Evolutionary conservation across 2,113 vertebrate species (phyloP).

Genomic region (Neotragus moschatus): DNA sequence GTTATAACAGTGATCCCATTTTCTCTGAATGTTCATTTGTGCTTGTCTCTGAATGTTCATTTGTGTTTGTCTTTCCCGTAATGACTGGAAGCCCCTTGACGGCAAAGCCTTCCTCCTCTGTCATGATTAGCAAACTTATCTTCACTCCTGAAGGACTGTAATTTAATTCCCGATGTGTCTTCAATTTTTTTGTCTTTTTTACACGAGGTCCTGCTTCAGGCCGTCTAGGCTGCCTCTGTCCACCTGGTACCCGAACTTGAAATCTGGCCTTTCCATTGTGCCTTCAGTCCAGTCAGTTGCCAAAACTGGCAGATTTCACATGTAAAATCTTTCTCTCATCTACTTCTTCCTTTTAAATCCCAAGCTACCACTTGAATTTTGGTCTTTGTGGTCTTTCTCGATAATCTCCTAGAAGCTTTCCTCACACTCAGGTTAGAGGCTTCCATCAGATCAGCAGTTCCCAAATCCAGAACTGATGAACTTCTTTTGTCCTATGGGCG

Average conservation of each 20-base stretch:
- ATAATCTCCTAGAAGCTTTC: background rate
- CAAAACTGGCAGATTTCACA: background rate
- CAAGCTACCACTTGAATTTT: background rate
- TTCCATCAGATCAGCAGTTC: background rate
- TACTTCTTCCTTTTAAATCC: background rate
- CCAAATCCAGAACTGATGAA: background rate
- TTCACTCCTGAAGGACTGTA: background rate
- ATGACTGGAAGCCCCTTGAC: background rate
- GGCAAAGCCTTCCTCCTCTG: background rate
- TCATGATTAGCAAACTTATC: background rate
- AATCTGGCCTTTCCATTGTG: background rate
- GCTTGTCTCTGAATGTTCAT: background rate
- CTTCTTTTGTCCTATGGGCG: background rate
- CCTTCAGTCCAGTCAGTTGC: background rate
- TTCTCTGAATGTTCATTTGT: background rate
- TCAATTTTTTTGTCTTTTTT: background rate
- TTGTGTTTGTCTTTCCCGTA: background rate
- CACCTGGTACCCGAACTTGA: background rate
- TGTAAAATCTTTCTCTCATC: background rate
- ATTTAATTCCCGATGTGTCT: background rate
- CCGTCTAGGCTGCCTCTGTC: background rate
- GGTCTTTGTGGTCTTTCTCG: background rate
- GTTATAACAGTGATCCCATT: background rate
- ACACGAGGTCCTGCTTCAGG: background rate
- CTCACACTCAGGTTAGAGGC: rapidly evolving